Base-by-base conservation (phyloP, 2,113 vertebrate genomes). In the Pomatostomus ruficeps region DNA sequence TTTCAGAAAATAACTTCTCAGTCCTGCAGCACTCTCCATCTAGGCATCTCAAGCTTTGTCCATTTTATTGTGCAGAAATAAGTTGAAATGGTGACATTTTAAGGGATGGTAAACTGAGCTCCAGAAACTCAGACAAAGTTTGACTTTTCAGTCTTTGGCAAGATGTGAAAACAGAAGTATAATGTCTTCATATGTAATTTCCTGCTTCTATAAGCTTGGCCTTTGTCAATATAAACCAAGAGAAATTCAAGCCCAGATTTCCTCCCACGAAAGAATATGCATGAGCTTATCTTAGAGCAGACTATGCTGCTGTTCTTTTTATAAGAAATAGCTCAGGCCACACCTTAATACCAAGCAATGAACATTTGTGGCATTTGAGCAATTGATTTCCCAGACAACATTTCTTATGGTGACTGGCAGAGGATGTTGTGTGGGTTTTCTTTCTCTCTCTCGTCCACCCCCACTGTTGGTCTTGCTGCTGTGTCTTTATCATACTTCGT, bases 321-420 rank as follows among this genome's bases (percentile, higher is more conserved):
- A 76, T 85, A 95, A 92, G 74, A 83, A 89, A 90, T 91, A 91
- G 16, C 48, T 88, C 70, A 40, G 93, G 18, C 95, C 91, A 93
- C 94, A 63, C 93, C 95, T 95, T 78, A 94, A 88, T 93, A 92
- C 86, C 79, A 80, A 82, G 85, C 89, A 85, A 62, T 58, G 59
- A 94, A 72, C 72, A 95, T 92, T 89, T 81, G 84, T 92, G 93
- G 85, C 54, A 94, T 96, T 66, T 76, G 43, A 95, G 72, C 68
- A 91, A 93, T 95, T 88, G 71, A 85, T 88, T 97, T 84, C 74
- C 58, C 62, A 81, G 91, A 87, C 49, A 77, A 42, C 14, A 76
- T 78, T 85, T 93, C 81, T 96, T 79, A 58, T 29, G 40, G 51
- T 66, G 95, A 92, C 55, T 83, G 90, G 83, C 61, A 90, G 78